Base-by-base conservation (phyloP, 1,140 invertebrate species). In the Archivesica marissinica region DNA sequence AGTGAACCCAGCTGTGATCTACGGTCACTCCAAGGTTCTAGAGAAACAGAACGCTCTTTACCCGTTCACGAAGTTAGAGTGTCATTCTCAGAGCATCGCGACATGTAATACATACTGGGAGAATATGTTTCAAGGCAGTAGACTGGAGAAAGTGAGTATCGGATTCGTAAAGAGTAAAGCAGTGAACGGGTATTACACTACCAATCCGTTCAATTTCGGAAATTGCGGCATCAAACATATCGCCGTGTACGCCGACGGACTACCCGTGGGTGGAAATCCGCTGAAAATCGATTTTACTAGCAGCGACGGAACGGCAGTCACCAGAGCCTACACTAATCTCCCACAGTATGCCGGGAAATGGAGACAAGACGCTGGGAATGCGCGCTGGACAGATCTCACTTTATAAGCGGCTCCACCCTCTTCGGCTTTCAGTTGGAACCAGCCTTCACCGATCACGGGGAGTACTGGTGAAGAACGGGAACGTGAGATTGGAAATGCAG, bases 361-460 rank as follows among this genome's bases (percentile, higher is more conserved):
- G 86, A 0, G 52, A 38, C 7, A 54, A 35, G 61, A 87, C 56
- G 4, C 7, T 20, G 85, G 75, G 15, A 77, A 56, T 68, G 20
- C 72, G 3, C 17, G n/a, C n/a, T 86, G 33, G 50, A 76, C 20
- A 78, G 64, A 38, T 39, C 20, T 13, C 50, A 81, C 7, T 66
- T 77, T 76, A 28, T 25, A 64, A 41, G 23, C 28, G 78, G 77
- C 30, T 86, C 52, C 33, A 66, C 77, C 7, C 30, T 86, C 17
- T 86, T 72, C 23, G n/a, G 6, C 20, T 86, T 86, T 66, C 17
- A 80, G 25, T 41, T 87, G n/a, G 85, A 87, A 59, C 86, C 86
- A n/a, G 9, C 56, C 13, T 83, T 87, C 72, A 30, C 44, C 6
- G 15, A 78, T 33, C 44, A 78, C n/a, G 47, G 52, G 1, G n/a